Evolutionary conservation across 64 coral and sea anemone species (phyloP).

Genomic region (Montipora efflorescens): DNA sequence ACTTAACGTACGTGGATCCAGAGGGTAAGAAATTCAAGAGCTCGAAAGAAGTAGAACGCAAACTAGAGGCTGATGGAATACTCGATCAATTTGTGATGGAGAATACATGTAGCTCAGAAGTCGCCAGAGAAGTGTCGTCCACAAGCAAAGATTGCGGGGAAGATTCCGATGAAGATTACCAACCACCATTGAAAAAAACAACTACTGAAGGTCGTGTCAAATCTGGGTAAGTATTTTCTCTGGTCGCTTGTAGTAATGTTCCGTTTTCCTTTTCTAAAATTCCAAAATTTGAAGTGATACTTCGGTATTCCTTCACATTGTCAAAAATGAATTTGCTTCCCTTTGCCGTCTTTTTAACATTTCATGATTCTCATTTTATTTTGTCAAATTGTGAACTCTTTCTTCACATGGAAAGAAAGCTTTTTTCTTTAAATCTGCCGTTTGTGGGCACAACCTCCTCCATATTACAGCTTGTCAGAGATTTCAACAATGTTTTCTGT

Average conservation of each 20-base stretch:
- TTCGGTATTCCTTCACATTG: too few species aligned
- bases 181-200: slow-evolving; percentile 1
- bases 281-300: background rate
- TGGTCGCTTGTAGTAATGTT: too few species aligned
- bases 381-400: background rate
- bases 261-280: slow-evolving; percentile 9
- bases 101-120: background rate
- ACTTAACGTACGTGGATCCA: background rate
- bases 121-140: background rate
- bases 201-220: background rate
- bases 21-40: background rate
- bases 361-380: background rate
- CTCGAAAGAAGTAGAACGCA: background rate
- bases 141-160: background rate
- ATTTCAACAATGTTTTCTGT: background rate
- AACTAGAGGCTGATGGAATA: background rate
- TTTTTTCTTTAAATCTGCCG: too few species aligned
- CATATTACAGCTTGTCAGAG: background rate
- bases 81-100: background rate
- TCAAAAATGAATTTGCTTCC: too few species aligned
- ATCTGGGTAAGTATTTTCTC: background rate
- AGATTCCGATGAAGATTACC: background rate
- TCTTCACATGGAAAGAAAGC: too few species aligned
- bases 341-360: background rate
- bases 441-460: background rate